Evolutionary conservation across 2,888 invertebrate genomes (phyloP).

Genomic region (Nineta flava): DNA sequence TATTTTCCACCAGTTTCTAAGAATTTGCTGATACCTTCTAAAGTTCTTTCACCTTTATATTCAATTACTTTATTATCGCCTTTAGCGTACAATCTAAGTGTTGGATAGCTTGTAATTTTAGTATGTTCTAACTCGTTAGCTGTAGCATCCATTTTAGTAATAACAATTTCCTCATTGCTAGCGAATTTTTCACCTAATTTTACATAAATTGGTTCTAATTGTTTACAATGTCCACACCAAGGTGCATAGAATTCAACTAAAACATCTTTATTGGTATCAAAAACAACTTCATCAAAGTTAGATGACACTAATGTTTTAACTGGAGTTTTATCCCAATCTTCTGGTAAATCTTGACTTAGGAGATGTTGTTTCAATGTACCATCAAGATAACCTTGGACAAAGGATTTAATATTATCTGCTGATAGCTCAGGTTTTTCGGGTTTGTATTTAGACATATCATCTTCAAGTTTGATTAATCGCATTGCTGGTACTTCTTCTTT

Average conservation of each 20-base stretch:
- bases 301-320: conserved; percentile 86
- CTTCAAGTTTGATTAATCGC: conserved; percentile 85
- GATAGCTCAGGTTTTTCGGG: conserved; percentile 59
- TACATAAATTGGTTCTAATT: conserved; percentile 92
- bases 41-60: conserved; percentile 88
- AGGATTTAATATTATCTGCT: conserved; percentile 53
- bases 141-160: conserved; percentile 98
- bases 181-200: conserved; percentile 88
- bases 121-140: conserved; percentile 94
- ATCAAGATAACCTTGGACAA: conserved; percentile 78
- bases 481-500: conserved; percentile 83
- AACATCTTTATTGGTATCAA: conserved; percentile 76
- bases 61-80: conserved; percentile 77
- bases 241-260: conserved; percentile 99
- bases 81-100: conserved; percentile 87
- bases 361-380: conserved; percentile 92
- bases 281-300: conserved; percentile 89
- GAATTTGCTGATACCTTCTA: conserved; percentile 87
- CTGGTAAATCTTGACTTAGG: conserved; percentile 83
- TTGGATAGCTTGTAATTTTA: conserved; percentile 88
- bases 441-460: conserved; percentile 97
- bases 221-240: conserved; percentile 98
- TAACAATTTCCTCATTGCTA: conserved; percentile 63
- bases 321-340: conserved; percentile 91
- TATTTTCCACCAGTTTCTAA: conserved; percentile 80